Base-by-base conservation (phyloP, 1,140 invertebrate genomes). In the Charaxes varanes region DNA sequence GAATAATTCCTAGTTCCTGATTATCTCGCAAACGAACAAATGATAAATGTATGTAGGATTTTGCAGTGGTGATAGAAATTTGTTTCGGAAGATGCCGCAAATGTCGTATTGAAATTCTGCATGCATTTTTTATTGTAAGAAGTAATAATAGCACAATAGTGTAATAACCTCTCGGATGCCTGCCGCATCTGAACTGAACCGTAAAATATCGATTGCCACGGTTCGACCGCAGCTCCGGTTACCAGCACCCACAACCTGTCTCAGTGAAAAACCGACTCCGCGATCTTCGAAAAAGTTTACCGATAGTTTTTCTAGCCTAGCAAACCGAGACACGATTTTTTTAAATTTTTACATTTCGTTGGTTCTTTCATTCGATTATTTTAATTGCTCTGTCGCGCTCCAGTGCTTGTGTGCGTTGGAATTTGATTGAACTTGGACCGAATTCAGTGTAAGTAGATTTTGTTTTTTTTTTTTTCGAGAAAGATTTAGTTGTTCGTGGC, bases 361-460 rank as follows among this genome's bases (percentile, higher is more conserved):
- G 31, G 41, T 35, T 18, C 11, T 24, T 42, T 13, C 26, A 46
- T 38, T 35, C 24, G 37, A 44, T 41, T 47, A 41, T 41, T 30
- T 37, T 41, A 26, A 24, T 41, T 21, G 28, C 33, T 19, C 6
- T 32, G 48, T 50, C 40, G 33, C 41, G 47, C 47, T 50, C 57
- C 47, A 53, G 27, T 45, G 48, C 30, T 22, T 41, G 55, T 38
- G 53, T 45, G 43, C 47, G 41, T 51, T 23, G 38, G 47, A 48
- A 65, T 63, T 59, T 51, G 41, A 64, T 55, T 65, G 56, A 65
- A 73, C 70, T 74, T 78, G 73, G 62, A 73, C 71, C 67, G 62
- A 71, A 73, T 67, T 71, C 42, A 50, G 48, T 54, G 50, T 66
- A 61, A 68, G 60, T 74, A 66, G 55, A 44, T 56, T 58, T 62